Conservation (phyloP, 2,797 vertebrate genomes). For the Meriones psammophilus region DNA sequence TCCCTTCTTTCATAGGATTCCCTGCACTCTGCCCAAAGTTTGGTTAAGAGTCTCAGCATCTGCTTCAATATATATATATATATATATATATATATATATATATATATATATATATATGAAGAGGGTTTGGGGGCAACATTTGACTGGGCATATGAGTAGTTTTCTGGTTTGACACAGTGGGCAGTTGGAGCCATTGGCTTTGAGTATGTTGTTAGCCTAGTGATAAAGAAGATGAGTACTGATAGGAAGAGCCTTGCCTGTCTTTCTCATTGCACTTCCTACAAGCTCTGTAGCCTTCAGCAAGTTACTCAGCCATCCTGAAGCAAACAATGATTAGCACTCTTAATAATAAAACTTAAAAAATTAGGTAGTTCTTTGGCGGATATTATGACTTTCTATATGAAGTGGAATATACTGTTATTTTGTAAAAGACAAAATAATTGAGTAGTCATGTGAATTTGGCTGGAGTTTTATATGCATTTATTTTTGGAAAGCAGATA, state of each 20-base stretch:
- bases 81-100: no score
- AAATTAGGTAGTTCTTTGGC: neutral
- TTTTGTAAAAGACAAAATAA: slow-evolving; percentile 45
- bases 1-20: no score
- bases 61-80: neutral
- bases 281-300: neutral
- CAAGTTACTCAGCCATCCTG: neutral
- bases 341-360: slow-evolving; percentile 36
- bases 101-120: neutral
- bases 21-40: no score
- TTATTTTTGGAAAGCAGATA: neutral
- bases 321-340: neutral
- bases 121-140: neutral
- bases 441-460: slow-evolving; percentile 12
- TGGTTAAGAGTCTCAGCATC: no score
- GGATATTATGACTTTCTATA: slow-evolving; percentile 14
- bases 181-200: slow-evolving; percentile 1
- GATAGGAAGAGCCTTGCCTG: neutral
- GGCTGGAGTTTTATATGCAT: neutral
- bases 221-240: neutral
- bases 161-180: neutral
- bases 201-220: neutral
- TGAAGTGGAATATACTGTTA: neutral
- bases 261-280: neutral
- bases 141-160: neutral